Percentiles rank a stretch among this genome's conserved stretches.
Evolutionary conservation across 2,113 vertebrate genomes (phyloP).

Genomic region (Microtus montanus): DNA sequence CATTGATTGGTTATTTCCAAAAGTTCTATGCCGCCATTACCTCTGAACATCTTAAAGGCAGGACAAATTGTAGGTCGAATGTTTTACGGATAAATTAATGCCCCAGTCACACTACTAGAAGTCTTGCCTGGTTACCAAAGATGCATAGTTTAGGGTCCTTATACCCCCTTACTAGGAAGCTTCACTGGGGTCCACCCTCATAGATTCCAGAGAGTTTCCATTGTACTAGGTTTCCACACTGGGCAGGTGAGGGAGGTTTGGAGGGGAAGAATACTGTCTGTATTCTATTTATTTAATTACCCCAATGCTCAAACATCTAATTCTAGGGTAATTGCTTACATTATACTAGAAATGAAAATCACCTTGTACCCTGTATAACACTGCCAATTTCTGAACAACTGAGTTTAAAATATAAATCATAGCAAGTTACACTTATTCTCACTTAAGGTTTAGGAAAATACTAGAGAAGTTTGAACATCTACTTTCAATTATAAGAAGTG

Average conservation of each 20-base stretch:
- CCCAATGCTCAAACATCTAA: background rate
- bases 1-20: background rate
- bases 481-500: background rate
- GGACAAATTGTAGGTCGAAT: background rate
- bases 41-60: background rate
- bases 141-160: background rate
- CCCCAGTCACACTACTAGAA: background rate
- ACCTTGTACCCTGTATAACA: background rate
- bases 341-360: background rate
- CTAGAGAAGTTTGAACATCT: background rate
- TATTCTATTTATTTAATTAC: background rate
- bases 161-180: background rate
- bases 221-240: background rate
- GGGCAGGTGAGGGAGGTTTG: background rate
- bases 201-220: background rate
- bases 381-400: background rate
- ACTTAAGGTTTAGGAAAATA: background rate
- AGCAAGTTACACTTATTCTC: background rate
- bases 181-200: background rate
- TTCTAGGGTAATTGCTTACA: background rate
- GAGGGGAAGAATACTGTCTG: background rate
- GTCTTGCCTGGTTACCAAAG: background rate
- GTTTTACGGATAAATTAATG: background rate
- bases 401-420: background rate
- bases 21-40: background rate